Base-by-base conservation (phyloP, 2,888 invertebrate genomes). In the Alitta virens region DNA sequence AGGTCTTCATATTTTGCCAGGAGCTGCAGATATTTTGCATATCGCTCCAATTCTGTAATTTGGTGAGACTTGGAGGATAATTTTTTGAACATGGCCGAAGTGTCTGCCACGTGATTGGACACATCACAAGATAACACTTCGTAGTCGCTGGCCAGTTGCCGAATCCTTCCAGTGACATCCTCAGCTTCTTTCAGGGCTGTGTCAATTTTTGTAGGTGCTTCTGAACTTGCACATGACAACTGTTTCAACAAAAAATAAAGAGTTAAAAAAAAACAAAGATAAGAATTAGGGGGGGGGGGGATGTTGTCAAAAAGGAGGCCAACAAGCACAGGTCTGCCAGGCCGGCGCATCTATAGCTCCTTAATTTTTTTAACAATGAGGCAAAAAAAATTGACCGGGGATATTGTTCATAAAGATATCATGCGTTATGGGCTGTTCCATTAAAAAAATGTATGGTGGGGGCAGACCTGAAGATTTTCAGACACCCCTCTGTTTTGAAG, bases 151-250 rank as follows among this genome's bases (percentile, higher is more conserved):
- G 72, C 69, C 7, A 78, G 65, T 18, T 63, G 57, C 16, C 62
- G 54, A 16, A 76, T 67, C 26, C 71, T 58, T 16, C 63, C 66
- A 16, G 69, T 68, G 9, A 71, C 72, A 5, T 65, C 60, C 58
- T 78, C 74, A 18, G 76, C 78, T 63, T 71, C 72, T 49, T 63
- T 66, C 14, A 77, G 68, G 14, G 76, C 78, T 50, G 65, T 71
- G 18, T 75, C 70, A 25, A 79, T 75, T 57, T 78, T 75, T 63
- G 66, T 68, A 9, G 79, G 78, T 24, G 75, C 75, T 60, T 77
- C 77, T 62, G 71, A 70, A 51, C 75, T 75, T 5, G 75, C 78
- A 46, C 74, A 62, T 16, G 72, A 72, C 26, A 79, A 66, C 79
- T 79, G 67, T n/a, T n/a, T n/a, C n/a, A n/a, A n/a, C n/a, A n/a